Evolutionary conservation across 2,888 invertebrate species (phyloP).

Genomic region (Colletes collaris): DNA sequence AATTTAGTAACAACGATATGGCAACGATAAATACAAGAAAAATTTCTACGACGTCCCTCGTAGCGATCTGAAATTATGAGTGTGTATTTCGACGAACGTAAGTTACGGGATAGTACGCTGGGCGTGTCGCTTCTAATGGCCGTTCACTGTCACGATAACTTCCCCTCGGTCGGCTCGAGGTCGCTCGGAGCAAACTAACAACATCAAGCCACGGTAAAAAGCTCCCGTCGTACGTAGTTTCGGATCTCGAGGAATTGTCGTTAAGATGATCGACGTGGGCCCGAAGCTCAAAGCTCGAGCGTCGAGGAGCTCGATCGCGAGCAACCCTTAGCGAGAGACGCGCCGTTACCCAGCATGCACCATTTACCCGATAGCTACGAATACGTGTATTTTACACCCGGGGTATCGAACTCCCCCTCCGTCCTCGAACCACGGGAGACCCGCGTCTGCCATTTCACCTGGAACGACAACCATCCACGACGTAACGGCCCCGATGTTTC

Average conservation of each 20-base stretch:
- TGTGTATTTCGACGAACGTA: too few species aligned
- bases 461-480: constrained; percentile 49
- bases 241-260: neutral
- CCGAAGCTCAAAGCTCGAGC: constrained; percentile 63
- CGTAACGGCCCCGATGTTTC: constrained; percentile 53
- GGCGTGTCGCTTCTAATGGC: too few species aligned
- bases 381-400: constrained; percentile 67
- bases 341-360: constrained; percentile 72
- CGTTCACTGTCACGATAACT: too few species aligned
- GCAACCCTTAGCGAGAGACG: constrained; percentile 53
- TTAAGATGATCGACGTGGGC: constrained; percentile 16
- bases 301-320: constrained; percentile 46
- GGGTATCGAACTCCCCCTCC: constrained; percentile 61
- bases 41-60: too few species aligned
- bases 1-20: too few species aligned
- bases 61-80: too few species aligned
- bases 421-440: neutral
- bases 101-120: too few species aligned
- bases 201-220: too few species aligned
- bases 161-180: too few species aligned
- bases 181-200: too few species aligned
- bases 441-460: constrained; percentile 36
- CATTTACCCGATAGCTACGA: constrained; percentile 76
- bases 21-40: too few species aligned
- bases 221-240: too few species aligned